Percentiles rank a stretch among this genome's conserved stretches.
Evolutionary conservation across 2,888 invertebrate genomes (phyloP).

Genomic region (Galeruca laticollis): DNA sequence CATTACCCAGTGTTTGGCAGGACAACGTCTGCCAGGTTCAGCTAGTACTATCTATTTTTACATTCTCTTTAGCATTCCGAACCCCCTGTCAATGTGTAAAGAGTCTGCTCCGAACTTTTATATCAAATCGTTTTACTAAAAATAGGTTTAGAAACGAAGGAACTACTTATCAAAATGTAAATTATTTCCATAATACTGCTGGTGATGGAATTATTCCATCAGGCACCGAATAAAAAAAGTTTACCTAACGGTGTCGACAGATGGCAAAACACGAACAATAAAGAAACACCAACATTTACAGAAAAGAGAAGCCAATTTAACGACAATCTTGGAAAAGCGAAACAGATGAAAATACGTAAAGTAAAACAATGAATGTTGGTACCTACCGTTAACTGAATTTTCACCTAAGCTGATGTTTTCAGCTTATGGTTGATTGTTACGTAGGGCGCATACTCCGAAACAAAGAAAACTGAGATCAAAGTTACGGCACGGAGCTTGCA

Average conservation of each 20-base stretch:
- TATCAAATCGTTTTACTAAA: too few species aligned
- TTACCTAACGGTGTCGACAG: background rate
- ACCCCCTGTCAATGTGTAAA: too few species aligned
- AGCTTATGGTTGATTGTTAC: background rate
- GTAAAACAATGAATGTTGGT: background rate
- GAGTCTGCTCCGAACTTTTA: too few species aligned
- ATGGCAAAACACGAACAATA: background rate
- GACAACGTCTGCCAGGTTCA: too few species aligned
- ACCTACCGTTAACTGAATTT: background rate
- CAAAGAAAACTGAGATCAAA: background rate
- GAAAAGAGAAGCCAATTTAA: background rate
- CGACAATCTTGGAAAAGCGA: background rate
- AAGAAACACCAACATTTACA: background rate
- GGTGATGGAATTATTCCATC: background rate
- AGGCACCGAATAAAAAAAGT: too few species aligned
- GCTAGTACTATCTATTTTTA: too few species aligned
- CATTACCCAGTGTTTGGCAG: too few species aligned
- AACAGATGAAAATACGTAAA: constrained; percentile 3
- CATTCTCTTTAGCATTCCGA: too few species aligned
- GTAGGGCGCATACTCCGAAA: background rate
- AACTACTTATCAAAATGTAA: too few species aligned
- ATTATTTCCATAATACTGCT: too few species aligned
- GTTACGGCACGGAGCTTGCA: background rate
- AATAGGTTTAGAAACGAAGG: too few species aligned
- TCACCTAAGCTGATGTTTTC: background rate